phyloP scores from a whole-genome alignment of 2,113 vertebrate genomes.

The Rostratula benghalensis region DNA sequence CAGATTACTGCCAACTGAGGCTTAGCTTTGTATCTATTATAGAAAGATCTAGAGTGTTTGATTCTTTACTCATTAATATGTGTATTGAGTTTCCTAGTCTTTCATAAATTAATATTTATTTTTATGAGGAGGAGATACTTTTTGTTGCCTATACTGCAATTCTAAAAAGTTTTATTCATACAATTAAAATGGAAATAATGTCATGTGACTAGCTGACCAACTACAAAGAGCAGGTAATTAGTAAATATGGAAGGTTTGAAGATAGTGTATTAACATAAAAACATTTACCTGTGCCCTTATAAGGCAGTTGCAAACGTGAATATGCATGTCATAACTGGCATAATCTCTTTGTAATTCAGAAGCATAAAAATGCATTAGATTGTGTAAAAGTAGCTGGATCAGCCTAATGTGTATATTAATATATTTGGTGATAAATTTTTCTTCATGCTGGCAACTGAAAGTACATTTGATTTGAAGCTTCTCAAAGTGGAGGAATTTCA shows the following conservation, averaged over 20 bases:
- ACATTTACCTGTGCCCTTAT: not conserved
- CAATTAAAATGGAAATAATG: not conserved
- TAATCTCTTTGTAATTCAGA: not conserved
- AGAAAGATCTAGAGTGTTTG: not conserved
- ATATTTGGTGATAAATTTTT: not conserved
- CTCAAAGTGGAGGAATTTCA: constrained; percentile 12
- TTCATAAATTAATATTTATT: not conserved
- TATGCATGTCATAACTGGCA: not conserved
- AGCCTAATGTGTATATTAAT: not conserved
- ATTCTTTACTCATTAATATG: not conserved
- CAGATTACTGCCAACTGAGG: not conserved
- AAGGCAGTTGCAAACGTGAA: not conserved
- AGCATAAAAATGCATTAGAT: not conserved
- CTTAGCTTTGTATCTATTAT: not conserved
- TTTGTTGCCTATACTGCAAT: not conserved
- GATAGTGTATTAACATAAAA: not conserved
- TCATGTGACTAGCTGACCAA: not conserved
- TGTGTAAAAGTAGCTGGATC: not conserved
- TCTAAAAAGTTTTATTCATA: not conserved
- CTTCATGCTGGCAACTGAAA: not conserved
- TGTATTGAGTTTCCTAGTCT: not conserved
- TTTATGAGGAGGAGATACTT: not conserved
- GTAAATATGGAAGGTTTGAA: not conserved
- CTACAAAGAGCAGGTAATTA: not conserved
- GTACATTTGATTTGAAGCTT: not conserved